Conservation (phyloP, 2,797 vertebrate species). For the Typhlichthys eigenmanni region DNA sequence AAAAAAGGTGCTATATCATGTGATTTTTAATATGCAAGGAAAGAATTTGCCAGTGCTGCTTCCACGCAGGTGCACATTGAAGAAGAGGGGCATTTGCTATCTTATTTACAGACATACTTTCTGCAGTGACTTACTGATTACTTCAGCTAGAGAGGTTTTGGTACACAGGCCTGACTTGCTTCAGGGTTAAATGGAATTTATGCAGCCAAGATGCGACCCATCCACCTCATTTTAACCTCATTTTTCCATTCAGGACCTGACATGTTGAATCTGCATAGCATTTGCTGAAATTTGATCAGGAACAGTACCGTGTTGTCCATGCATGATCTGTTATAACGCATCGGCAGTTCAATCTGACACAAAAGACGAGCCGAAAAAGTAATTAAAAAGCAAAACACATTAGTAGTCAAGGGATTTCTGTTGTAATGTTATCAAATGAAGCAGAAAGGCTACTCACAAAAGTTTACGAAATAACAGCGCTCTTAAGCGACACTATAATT, state of each 20-base stretch:
- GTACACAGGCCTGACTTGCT: constrained; percentile 38
- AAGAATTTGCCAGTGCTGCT: background rate
- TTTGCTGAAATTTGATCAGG: constrained; percentile 50
- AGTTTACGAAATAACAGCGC: background rate
- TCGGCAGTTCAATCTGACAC: constrained; percentile 38
- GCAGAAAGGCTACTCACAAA: constrained; percentile 27
- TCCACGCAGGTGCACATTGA: constrained; percentile 13
- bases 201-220: constrained; percentile 48
- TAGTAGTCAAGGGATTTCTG: constrained; percentile 20
- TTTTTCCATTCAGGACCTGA: constrained; percentile 57
- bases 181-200: constrained; percentile 60
- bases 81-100: constrained; percentile 29
- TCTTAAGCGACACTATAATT: constrained; percentile 15
- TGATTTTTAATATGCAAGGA: constrained; percentile 33
- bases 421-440: constrained; percentile 38
- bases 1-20: constrained; percentile 42
- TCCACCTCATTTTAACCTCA: constrained; percentile 46
- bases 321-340: constrained; percentile 51
- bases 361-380: constrained; percentile 47
- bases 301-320: constrained; percentile 36
- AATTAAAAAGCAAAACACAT: constrained; percentile 55
- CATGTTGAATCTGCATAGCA: constrained; percentile 46
- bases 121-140: constrained; percentile 43
- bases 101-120: constrained; percentile 49
- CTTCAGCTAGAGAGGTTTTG: constrained; percentile 40